Evolutionary conservation across 2,888 invertebrate genomes (phyloP).

Genomic region (Caenorhabditis sinica): DNA sequence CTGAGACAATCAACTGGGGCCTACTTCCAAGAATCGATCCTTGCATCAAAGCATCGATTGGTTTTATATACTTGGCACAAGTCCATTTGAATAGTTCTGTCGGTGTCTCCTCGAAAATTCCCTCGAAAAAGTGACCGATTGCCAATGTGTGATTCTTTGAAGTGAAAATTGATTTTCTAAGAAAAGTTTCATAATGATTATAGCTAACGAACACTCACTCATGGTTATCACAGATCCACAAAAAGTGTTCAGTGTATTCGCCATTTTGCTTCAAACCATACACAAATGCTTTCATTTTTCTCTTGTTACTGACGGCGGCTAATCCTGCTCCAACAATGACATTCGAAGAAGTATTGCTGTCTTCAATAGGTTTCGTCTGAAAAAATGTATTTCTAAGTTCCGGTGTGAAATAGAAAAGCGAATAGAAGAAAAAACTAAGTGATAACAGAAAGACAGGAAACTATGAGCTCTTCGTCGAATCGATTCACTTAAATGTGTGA

Average conservation of each 20-base stretch:
- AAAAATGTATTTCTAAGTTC: background rate
- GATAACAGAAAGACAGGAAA: no score
- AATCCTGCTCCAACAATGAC: no score
- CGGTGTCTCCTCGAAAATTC: background rate
- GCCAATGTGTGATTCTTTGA: background rate
- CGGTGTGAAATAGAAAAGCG: no score
- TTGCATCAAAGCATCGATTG: background rate
- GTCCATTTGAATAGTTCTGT: background rate
- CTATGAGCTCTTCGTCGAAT: background rate
- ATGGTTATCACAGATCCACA: conserved; percentile 21
- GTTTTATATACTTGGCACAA: background rate
- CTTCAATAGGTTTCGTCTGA: background rate
- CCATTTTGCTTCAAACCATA: background rate
- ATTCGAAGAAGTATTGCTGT: background rate
- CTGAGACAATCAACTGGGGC: background rate
- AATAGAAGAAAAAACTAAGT: background rate
- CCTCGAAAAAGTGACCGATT: conserved; percentile 18
- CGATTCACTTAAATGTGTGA: background rate
- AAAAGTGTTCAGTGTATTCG: background rate
- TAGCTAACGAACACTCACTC: background rate
- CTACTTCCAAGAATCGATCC: background rate
- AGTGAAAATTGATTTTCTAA: background rate
- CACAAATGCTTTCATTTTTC: conserved; percentile 18
- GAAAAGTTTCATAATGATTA: no score
- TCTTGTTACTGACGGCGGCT: background rate